Percentiles rank a stretch among this genome's conserved stretches.
Conservation (phyloP, 2,888 invertebrate species). For the Ferrisia virgata region DNA sequence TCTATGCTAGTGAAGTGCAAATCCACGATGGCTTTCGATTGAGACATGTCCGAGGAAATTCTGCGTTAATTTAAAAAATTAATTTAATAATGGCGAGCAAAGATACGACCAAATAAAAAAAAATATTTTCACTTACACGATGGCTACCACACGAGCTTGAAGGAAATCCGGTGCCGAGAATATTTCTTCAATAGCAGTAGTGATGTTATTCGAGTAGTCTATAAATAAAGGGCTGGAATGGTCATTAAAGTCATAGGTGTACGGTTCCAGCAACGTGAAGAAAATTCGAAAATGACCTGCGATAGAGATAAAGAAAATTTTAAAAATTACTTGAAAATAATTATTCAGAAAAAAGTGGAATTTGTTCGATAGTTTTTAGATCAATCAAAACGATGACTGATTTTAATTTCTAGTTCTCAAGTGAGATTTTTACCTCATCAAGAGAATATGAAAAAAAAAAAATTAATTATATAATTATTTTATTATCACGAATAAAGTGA, state of each 20-base stretch:
- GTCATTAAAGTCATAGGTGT: background rate
- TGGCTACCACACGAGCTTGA: background rate
- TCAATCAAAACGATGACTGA: too few species aligned
- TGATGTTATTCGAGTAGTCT: background rate
- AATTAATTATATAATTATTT: too few species aligned
- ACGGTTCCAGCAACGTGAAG: background rate
- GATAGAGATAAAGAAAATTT: too few species aligned
- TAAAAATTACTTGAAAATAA: too few species aligned
- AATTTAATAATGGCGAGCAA: too few species aligned
- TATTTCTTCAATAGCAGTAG: background rate
- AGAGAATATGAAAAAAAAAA: too few species aligned
- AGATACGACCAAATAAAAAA: background rate
- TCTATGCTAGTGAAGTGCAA: background rate
- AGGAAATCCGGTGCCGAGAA: constrained; percentile 1
- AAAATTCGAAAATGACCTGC: constrained; percentile 1
- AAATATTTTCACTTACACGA: background rate
- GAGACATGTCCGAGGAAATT: background rate
- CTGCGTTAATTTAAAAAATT: background rate
- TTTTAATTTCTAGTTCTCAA: too few species aligned
- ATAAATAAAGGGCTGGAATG: background rate
- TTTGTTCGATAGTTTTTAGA: too few species aligned
- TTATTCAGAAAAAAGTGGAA: too few species aligned
- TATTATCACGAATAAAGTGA: too few species aligned
- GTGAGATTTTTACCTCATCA: too few species aligned
- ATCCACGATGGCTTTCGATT: constrained; percentile 21